Evolutionary conservation across 2,797 vertebrate genomes (phyloP), one percentile per base, ranked within the genome.

Genomic region (Parauchenoglanis ngamensis): DNA sequence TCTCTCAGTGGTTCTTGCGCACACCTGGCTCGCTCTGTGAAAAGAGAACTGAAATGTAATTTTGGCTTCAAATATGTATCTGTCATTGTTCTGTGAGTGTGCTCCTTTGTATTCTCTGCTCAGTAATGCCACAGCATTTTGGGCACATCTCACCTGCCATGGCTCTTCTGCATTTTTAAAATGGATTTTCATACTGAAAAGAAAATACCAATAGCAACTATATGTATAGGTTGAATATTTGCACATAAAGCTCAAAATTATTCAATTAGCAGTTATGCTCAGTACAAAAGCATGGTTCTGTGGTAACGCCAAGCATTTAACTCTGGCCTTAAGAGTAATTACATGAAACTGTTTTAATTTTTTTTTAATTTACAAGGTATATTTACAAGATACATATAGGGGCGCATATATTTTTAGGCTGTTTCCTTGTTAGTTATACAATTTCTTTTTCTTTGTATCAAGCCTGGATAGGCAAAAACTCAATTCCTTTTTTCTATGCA

Each of bases 21-120:
- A 35, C 76, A 85, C 28, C 15, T 40, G 44, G 15, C 59, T 56
- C 7, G 57, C 63, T 77, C 28, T 63, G 3, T 73, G 83, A 75
- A 85, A 85, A 75, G 57, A 77, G 49, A 80, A 85, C 63, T 63
- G 68, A 65, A 85, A 85, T 85, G 76, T 88, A 85, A 88, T 88
- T 85, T 88, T 67, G 73, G 56, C 83, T 80, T 88, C 75, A 85
- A 77, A 81, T 73, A 85, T 85, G 82, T 72, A 81, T 85, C 76
- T 88, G 83, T 63, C 87, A 88, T 85, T 85, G 54, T 68, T 72
- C 84, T 80, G 54, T 56, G 52, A 70, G 63, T 46, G 25, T 21
- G 19, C 15, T 85, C 19, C 76, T 73, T 80, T 80, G 56, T 80
- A 85, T 59, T 49, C 82, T 35, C 11, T 35, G 63, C 82, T 59